Percentiles rank a stretch among this genome's conserved stretches.
Evolutionary conservation across 2,888 invertebrate species (phyloP).

Genomic region (Drosophila ezoana): DNA sequence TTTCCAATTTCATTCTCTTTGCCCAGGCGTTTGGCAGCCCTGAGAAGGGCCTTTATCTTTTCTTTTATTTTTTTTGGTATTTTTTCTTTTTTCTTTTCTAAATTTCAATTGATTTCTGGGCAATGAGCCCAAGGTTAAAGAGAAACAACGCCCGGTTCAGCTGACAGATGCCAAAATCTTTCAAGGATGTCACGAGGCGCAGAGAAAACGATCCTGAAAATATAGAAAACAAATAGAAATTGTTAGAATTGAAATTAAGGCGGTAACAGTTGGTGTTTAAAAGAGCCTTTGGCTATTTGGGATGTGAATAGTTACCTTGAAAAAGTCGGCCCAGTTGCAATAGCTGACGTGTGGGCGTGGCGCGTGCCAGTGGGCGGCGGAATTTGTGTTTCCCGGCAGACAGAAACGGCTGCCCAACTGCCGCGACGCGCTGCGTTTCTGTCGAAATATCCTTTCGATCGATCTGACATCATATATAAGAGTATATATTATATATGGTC

Average conservation of each 20-base stretch:
- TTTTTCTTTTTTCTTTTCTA: constrained; percentile 10
- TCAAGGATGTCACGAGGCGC: constrained; percentile 46
- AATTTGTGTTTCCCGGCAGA: not conserved
- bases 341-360: constrained; percentile 52
- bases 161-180: constrained; percentile 42
- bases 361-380: constrained; percentile 35
- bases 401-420: constrained; percentile 4
- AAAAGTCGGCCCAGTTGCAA: constrained; percentile 53
- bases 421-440: constrained; percentile 22
- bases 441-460: constrained; percentile 31
- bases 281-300: too few relatives aligned
- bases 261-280: too few relatives aligned
- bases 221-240: not conserved
- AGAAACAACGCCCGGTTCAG: constrained; percentile 36
- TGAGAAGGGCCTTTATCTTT: constrained; percentile 80
- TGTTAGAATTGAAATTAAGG: not conserved
- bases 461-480: constrained; percentile 10
- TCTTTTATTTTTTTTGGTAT: constrained; percentile 18
- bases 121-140: constrained; percentile 33
- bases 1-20: constrained; percentile 79
- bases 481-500: constrained; percentile 3
- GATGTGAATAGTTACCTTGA: constrained; percentile 65
- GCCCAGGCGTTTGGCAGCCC: constrained; percentile 82
- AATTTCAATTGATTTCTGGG: constrained; percentile 38
- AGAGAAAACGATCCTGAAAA: constrained; percentile 34